Evolutionary conservation across 1,140 invertebrate species (phyloP), one percentile per base, ranked within the genome.

Genomic region (Dendrolimus kikuchii): DNA sequence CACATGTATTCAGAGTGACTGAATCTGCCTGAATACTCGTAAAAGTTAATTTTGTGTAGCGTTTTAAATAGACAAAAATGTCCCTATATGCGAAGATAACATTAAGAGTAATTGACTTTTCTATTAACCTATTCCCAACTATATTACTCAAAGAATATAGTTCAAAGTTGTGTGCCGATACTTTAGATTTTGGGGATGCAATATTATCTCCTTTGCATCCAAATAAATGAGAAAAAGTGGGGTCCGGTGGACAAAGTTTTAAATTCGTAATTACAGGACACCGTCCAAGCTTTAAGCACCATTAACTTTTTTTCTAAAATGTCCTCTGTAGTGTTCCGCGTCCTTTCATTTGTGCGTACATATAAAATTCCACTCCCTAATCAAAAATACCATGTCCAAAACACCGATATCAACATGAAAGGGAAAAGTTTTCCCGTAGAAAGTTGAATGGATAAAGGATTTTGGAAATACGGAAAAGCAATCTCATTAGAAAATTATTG

Each of bases 231-330:
- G 74, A 83, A 86, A 86, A 86, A 82, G 62, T 59, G 72, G 76
- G 70, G 75, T 74, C 77, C 77, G 59, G 61, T 67, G 73, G 79
- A 74, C 80, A 70, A 82, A 86, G 62, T 86, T 86, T 85, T 86
- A 83, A 86, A 86, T 86, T 83, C 60, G 82, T 86, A 86, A 86
- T 86, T 86, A 83, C 77, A 86, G 82, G 80, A 77, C 77, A 77
- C 55, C 63, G 80, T 71, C 77, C 81, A 68, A 72, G 77, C 80
- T 83, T 78, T 82, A 81, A 72, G 82, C 77, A 70, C 71, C 80
- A 86, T 86, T 86, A 86, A 82, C 76, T 86, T 86, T 81, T n/a
- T 77, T 81, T 74, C 68, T 66, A 68, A 74, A 80, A 77, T 70
- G 66, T 76, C 68, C 23, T 23, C 23, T 23, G 23, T 23, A 23